Evolutionary conservation across 1,140 invertebrate species (phyloP).

Genomic region (Drosophila seguyi): DNA sequence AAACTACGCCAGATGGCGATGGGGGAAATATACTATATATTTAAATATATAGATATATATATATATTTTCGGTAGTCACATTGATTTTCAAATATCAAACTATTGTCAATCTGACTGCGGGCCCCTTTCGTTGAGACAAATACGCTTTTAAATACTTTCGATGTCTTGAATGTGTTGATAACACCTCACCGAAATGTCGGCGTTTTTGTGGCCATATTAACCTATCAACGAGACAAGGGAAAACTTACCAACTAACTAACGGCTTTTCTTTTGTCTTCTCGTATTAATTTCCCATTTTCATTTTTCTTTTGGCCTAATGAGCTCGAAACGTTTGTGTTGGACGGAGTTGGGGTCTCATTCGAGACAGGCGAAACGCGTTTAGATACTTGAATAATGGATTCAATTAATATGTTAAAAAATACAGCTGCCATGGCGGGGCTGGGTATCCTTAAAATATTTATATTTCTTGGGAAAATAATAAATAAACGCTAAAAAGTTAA

Average conservation of each 20-base stretch:
- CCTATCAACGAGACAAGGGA: conserved; percentile 29
- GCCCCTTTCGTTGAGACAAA: conserved; percentile 39
- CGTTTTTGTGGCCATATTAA: conserved; percentile 39
- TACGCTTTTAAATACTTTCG: conserved; percentile 72
- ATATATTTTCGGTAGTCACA: conserved; percentile 63
- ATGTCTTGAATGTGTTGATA: conserved; percentile 57
- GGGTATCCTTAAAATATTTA: not conserved
- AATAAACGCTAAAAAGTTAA: too few relatives aligned
- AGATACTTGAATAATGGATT: conserved; percentile 29
- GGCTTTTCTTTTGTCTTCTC: conserved; percentile 29
- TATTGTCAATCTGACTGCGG: not conserved
- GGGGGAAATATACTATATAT: not conserved
- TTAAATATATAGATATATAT: not conserved
- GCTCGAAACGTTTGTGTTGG: conserved; percentile 4
- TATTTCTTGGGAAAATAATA: not conserved
- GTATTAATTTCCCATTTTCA: conserved; percentile 46
- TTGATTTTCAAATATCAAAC: conserved; percentile 50
- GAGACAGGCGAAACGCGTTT: conserved; percentile 24
- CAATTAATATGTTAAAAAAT: conserved; percentile 11
- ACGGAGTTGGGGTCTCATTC: too few relatives aligned
- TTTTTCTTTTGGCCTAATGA: conserved; percentile 42
- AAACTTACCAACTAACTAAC: conserved; percentile 34
- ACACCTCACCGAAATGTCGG: conserved; percentile 37
- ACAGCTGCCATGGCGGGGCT: not conserved
- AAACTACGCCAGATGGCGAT: not conserved